Conservation (phyloP, 2,797 vertebrate genomes). For the Etheostoma nigrum region DNA sequence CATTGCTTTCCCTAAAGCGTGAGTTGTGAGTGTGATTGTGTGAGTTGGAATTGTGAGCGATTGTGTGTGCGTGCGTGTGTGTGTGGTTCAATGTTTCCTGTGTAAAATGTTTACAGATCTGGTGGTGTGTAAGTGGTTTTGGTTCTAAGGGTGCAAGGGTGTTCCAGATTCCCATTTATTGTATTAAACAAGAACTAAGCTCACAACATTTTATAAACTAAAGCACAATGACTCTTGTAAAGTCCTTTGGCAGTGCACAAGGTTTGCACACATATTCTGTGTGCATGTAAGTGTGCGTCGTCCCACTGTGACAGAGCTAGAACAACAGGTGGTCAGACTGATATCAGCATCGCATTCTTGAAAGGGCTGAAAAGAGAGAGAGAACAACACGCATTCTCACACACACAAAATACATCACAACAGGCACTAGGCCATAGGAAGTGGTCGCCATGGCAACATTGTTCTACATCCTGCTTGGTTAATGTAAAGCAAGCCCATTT, state of each 20-base stretch:
- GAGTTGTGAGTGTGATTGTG: too few species aligned
- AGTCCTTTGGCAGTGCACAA: not conserved
- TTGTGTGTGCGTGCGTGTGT: not conserved
- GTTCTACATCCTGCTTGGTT: conserved; percentile 73
- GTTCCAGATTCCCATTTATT: not conserved
- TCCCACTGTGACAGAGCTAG: conserved; percentile 38
- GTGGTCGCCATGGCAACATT: conserved; percentile 71
- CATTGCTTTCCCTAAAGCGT: conserved; percentile 18
- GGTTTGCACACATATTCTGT: conserved; percentile 6
- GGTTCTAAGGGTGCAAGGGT: not conserved
- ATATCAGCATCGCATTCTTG: conserved; percentile 53
- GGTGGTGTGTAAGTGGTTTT: conserved; percentile 4
- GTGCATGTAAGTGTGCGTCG: not conserved
- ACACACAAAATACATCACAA: conserved; percentile 25
- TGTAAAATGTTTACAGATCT: not conserved
- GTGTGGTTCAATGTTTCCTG: conserved; percentile 28
- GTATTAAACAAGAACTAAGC: not conserved
- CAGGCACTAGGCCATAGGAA: conserved; percentile 67
- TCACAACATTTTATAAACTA: not conserved
- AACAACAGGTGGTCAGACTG: conserved; percentile 71
- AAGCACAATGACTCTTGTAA: conserved; percentile 6
- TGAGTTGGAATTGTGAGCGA: too few species aligned
- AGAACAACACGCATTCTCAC: conserved; percentile 13
- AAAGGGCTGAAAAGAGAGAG: conserved; percentile 18
- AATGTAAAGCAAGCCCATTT: conserved; percentile 27